Evolutionary conservation across 37 sponge, comb jelly and placozoan species (phyloP), one percentile per base, ranked within the genome.

Genomic region (Cladorhizidae sp.): DNA sequence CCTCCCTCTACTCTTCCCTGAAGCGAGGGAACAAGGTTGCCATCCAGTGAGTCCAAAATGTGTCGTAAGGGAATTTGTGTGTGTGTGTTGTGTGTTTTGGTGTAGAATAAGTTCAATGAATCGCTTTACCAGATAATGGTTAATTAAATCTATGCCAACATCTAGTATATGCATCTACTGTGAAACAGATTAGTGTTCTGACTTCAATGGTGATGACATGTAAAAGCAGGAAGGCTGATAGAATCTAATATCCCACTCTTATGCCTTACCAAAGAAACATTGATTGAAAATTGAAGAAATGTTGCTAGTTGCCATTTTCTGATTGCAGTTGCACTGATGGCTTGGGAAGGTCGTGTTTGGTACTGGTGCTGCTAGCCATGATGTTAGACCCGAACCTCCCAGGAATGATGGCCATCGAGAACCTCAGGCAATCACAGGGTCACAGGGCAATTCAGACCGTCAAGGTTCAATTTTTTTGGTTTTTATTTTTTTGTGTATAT

Each of bases 361-460:
- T 87, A 35, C 61, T 86, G 37, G 84, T 67, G 5, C 77, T 87
- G 64, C 41, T 91, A 14, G 75, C 70, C 6, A 83, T 93, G 94
- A 69, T 73, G 35, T 49, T 87, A 29, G 73, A 93, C 58, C 58
- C 64, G 18, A 28, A 63, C 56, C 78, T 93, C 64, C 78, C 88
- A 32, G 64, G 82, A 43, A 70, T 62, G 17, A 39, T 76, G 22
- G 92, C 88, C 26, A 87, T 92, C 33, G 84, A 73, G 57, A 64
- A 88, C 22, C 51, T 93, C 37, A 56, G 73, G 14, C 79, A 75
- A 18, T 45, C 56, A 36, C 77, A 73, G 37, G 94, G 94, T 17
- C 79, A 76, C 25, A 78, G 74, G 18, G 94, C 94, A 29, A 86
- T 93, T 40, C 92, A 93, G 72, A 93, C 94, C 25, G 79, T 93